Base-by-base conservation (phyloP, 2,888 invertebrate species). In the Lepeophtheirus nordmannii region DNA sequence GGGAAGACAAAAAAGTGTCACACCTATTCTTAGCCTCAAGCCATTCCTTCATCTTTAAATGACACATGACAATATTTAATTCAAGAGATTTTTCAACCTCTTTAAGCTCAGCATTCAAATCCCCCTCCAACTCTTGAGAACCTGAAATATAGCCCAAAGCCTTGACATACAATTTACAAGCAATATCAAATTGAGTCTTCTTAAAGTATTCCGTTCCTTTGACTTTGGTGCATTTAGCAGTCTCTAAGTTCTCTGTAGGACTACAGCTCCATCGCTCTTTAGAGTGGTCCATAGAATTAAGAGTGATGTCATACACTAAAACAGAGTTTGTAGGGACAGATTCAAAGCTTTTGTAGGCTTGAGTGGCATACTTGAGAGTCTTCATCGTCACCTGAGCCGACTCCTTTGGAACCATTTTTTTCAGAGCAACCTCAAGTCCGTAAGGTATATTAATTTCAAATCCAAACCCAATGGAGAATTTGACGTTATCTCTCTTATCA, bases 161-260 rank as follows among this genome's bases (percentile, higher is more conserved):
- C 73, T 86, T 85, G 71, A 85, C 84, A 75, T 96, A 96, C 82
- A 91, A 86, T 74, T 87, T 89, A 61, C 85, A 79, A 0, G 97
- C 94, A 70, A 90, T 72, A 66, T 78, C 76, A 71, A 81, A 85
- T 74, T 92, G 90, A 67, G 80, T 83, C 0, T 80, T 80, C 75
- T 90, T 91, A 73, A 92, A 91, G 74, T 89, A 93, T 61, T 82
- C 81, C 0, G 91, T 94, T 59, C 94, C 97, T 73, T 89, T 92
- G 69, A 87, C 86, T 76, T 97, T 97, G 69, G 83, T 85, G 14
- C 86, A 78, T 74, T 85, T 83, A 0, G 88, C 84, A 73, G 88
- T 87, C 67, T 85, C 85, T 9, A 96, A 71, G 74, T 87, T 88
- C 75, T 94, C 89, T 0, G 79, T 75, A 0, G 80, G 79, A 68